phyloP scores from a whole-genome alignment of 2,113 vertebrate species.

The Austrofundulus limnaeus region DNA sequence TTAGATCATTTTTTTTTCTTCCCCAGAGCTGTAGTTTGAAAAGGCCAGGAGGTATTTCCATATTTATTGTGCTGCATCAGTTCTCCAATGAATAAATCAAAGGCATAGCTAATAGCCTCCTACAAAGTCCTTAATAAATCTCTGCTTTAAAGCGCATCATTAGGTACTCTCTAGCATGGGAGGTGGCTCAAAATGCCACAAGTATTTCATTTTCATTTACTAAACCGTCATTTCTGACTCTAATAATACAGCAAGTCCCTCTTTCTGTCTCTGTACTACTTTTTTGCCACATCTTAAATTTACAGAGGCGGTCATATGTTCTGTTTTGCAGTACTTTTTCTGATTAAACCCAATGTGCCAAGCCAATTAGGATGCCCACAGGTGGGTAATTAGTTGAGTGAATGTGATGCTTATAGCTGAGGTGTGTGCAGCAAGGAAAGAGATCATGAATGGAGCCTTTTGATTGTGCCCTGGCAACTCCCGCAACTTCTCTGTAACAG shows the following conservation, averaged over 20 bases:
- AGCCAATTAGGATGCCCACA: slow-evolving; percentile 63
- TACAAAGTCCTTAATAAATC: slow-evolving; percentile 65
- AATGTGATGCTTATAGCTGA: slow-evolving; percentile 27
- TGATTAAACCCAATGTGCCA: slow-evolving; percentile 58
- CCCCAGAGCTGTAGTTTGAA: slow-evolving; percentile 56
- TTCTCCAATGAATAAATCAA: slow-evolving; percentile 70
- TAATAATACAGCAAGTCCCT: slow-evolving; percentile 1
- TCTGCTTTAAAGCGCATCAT: slow-evolving; percentile 64
- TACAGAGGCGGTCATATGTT: slow-evolving; percentile 23
- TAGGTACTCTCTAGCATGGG: slow-evolving; percentile 51
- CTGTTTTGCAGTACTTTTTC: slow-evolving; percentile 38
- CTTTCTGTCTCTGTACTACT: neutral
- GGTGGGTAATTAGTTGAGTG: slow-evolving; percentile 66
- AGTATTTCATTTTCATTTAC: slow-evolving; percentile 66
- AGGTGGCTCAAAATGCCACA: slow-evolving; percentile 56
- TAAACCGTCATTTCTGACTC: slow-evolving; percentile 49
- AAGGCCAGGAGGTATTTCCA: slow-evolving; percentile 71
- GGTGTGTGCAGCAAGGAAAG: slow-evolving; percentile 49
- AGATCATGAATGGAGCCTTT: slow-evolving; percentile 43
- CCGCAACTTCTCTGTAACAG: slow-evolving; percentile 20
- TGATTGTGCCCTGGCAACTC: slow-evolving; percentile 43
- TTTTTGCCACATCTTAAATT: slow-evolving; percentile 12
- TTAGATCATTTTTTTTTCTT: slow-evolving; percentile 44
- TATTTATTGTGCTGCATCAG: slow-evolving; percentile 67
- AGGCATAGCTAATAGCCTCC: slow-evolving; percentile 63